Conservation (phyloP, 53 echinoderm and acorn worm species). For the Apostichopus leukothele region DNA sequence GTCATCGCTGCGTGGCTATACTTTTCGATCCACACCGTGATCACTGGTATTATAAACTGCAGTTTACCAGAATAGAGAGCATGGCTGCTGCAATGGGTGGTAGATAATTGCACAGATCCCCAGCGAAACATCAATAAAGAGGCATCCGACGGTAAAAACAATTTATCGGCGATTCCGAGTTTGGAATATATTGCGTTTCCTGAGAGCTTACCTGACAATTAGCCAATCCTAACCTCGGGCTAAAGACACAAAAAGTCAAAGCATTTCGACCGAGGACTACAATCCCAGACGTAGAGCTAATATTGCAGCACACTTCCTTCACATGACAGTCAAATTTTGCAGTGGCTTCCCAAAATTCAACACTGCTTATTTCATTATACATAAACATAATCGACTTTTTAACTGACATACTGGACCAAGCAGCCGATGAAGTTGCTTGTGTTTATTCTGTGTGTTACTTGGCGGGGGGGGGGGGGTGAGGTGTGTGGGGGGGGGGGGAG, state of each 20-base stretch:
- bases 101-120: neutral
- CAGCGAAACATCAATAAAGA: conserved; percentile 6
- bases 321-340: too few relatives aligned
- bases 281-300: too few relatives aligned
- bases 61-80: neutral
- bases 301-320: too few relatives aligned
- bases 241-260: neutral
- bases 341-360: too few relatives aligned
- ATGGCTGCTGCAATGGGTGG: neutral
- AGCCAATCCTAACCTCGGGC: neutral
- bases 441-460: too few relatives aligned
- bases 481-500: too few relatives aligned
- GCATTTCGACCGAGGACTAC: neutral
- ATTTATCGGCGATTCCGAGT: neutral
- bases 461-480: too few relatives aligned
- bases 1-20: neutral
- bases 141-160: neutral
- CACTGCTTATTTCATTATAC: too few relatives aligned
- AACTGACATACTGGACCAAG: too few relatives aligned
- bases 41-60: neutral
- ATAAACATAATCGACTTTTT: too few relatives aligned
- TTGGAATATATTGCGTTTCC: neutral
- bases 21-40: neutral
- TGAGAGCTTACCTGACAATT: neutral
- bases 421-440: too few relatives aligned